These are phyloP conservation scores for Biston stratarius DNA, from an alignment of 2,888 invertebrate genomes.

Conservation along the genomic window DNA sequence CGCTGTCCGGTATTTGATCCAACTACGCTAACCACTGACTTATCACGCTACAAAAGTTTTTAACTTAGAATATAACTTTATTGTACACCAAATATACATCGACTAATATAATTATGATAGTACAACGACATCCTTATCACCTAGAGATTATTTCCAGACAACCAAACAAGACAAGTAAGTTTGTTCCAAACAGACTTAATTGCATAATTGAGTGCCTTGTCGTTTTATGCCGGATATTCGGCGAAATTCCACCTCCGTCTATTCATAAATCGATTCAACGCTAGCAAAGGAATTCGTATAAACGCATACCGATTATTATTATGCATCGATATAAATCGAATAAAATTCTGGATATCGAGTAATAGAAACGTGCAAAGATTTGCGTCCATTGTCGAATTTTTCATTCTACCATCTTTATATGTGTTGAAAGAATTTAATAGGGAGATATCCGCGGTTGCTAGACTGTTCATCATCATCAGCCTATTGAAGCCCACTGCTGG, in stretches of 20 bases:
- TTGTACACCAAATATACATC: no score
- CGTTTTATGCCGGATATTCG: conserved; percentile 23
- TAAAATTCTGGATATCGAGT: conserved; percentile 46
- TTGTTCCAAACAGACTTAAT: no score
- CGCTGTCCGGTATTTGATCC: no score
- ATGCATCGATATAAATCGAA: conserved; percentile 50
- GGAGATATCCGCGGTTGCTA: conserved; percentile 10
- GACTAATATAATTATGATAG: no score
- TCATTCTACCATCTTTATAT: conserved; percentile 40
- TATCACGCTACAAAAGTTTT: no score
- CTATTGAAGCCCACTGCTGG: no score
- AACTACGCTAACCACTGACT: no score
- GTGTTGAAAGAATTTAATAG: conserved; percentile 45
- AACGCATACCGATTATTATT: conserved; percentile 51
- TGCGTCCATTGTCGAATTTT: conserved; percentile 35
- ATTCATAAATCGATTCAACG: conserved; percentile 14
- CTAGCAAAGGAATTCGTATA: conserved; percentile 45
- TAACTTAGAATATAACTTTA: no score
- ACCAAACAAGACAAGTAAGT: no score
- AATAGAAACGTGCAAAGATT: conserved; percentile 44
- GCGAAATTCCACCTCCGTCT: conserved; percentile 18
- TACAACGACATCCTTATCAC: no score
- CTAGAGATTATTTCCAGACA: no score
- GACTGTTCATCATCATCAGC: background rate
- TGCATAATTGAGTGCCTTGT: background rate